Evolutionary conservation across 2,113 vertebrate species (phyloP), one percentile per base, ranked within the genome.

Genomic region (Micronisus gabar): DNA sequence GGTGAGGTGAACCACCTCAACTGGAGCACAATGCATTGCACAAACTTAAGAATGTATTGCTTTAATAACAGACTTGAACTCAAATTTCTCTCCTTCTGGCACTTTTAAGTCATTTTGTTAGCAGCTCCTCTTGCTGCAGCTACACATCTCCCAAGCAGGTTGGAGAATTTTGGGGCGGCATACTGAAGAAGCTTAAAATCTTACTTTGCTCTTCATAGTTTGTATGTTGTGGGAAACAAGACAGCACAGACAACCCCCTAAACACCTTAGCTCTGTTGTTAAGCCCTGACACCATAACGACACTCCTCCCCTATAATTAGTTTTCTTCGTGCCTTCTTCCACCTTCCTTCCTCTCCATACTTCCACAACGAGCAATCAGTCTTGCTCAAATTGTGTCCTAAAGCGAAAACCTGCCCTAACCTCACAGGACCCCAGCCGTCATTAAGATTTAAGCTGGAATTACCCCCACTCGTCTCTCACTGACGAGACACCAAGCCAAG

Each of bases 1-100:
- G 74, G 83, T 40, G 76, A 97, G 70, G 80, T 58, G 40, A 94
- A n/a, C 47, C 55, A 63, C 79, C 83, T 90, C 74, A 90, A 27
- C 4, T 23, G 52, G 70, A 88, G 68, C 15, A 36, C 4, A 23
- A 76, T 6, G 32, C 25, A 67, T 95, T 97, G 90, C 78, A 93
- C 55, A 98, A 93, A 52, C 78, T 78, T 41, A 45, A 50, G 50
- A 90, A 67, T 1, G 1, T 55, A 71, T 23, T 95, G 92, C 75
- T 79, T 72, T 48, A 80, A 20, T 43, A 92, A 65, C n/a, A 2
- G 22, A 22, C 50, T 11, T n/a, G 36, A 55, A 34, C 45, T 45
- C 38, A 22, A 65, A 19, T 58, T 38, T 50, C 40, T 22, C 34
- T 75, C 32, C 7, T 40, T 58, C 25, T 34, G 36, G 48, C 36